A percentile compares a stretch with the other conserved stretches of the same genome.
Evolutionary conservation across 2,888 invertebrate genomes (phyloP).

Genomic region (Brenthis ino): DNA sequence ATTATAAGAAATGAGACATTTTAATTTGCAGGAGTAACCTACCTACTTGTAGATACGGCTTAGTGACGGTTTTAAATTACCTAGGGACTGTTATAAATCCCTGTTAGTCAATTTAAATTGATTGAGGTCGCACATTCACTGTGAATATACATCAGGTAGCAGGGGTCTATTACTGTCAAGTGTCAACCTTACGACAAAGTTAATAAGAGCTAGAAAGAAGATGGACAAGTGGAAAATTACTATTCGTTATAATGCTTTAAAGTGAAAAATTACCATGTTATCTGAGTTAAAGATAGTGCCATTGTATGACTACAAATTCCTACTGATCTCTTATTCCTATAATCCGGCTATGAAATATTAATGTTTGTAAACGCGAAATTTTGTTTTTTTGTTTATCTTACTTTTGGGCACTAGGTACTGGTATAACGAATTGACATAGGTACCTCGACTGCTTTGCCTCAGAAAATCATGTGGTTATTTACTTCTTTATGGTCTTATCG

Average conservation of each 20-base stretch:
- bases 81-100: conserved; percentile 10
- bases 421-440: too few species aligned
- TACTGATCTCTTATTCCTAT: background rate
- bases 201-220: conserved; percentile 4
- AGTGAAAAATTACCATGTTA: background rate
- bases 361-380: too few species aligned
- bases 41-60: background rate
- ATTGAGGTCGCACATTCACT: conserved; percentile 22
- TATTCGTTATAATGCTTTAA: background rate
- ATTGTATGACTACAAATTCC: background rate
- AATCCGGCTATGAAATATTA: background rate
- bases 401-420: too few species aligned
- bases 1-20: background rate
- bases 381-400: too few species aligned
- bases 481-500: too few species aligned
- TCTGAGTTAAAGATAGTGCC: too few species aligned
- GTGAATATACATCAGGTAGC: background rate
- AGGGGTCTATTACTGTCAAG: background rate
- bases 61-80: background rate
- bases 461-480: too few species aligned
- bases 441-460: too few species aligned
- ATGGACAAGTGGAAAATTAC: conserved; percentile 14
- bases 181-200: background rate
- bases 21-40: too few species aligned
- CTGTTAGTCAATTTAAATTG: conserved; percentile 37